These are phyloP conservation scores for Dasyurus viverrinus DNA, from an alignment of 2,113 vertebrate genomes.

Conservation along the genomic window DNA sequence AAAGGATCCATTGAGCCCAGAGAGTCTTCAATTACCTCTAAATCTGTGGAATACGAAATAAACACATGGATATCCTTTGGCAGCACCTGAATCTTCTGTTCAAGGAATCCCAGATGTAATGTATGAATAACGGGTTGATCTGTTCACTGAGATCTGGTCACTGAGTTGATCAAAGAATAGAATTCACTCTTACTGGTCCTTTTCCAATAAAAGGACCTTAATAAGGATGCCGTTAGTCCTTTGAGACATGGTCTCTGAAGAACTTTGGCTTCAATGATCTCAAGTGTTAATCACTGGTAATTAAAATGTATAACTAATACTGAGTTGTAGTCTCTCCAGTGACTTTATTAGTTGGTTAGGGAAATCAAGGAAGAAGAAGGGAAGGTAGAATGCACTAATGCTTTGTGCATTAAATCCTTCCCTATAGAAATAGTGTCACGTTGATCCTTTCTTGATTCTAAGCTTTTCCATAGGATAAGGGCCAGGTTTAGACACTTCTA, in stretches of 20 bases:
- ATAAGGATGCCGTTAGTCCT: background rate
- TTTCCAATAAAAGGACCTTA: background rate
- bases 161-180: background rate
- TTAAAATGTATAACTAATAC: background rate
- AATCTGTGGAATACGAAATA: background rate
- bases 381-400: background rate
- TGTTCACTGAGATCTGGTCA: background rate
- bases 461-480: background rate
- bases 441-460: background rate
- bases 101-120: background rate
- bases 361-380: background rate
- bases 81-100: background rate
- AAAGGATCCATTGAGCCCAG: background rate
- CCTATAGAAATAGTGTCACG: background rate
- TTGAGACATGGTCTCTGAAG: constrained; percentile 4
- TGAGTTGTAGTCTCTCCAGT: background rate
- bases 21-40: background rate
- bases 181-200: background rate
- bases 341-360: background rate
- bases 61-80: background rate
- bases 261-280: background rate
- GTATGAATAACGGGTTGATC: background rate
- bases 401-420: background rate
- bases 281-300: background rate
- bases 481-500: background rate